Conservation (phyloP, 1,140 invertebrate species). For the Gonatopus flavifemur region DNA sequence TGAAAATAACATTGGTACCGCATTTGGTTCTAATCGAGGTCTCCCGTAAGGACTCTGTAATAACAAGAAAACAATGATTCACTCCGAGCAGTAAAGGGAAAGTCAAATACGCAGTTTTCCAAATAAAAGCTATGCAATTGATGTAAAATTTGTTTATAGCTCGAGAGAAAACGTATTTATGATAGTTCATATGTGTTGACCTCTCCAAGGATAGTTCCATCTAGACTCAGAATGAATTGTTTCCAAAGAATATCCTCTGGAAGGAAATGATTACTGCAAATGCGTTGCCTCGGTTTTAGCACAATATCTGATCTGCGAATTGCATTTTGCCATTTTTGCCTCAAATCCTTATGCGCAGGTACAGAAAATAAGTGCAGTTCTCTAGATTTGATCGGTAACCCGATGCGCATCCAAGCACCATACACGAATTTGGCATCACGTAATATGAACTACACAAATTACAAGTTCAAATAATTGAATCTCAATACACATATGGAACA, state of each 20-base stretch:
- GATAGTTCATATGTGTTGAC: too few species aligned
- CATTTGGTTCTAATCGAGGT: neutral
- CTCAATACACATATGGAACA: too few species aligned
- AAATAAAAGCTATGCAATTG: neutral
- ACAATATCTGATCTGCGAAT: neutral
- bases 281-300: neutral
- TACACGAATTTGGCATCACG: neutral
- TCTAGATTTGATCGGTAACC: conserved; percentile 1
- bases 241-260: neutral
- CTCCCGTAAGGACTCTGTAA: neutral
- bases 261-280: conserved; percentile 4
- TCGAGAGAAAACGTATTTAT: neutral
- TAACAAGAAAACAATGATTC: neutral
- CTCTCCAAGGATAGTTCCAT: neutral
- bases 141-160: neutral
- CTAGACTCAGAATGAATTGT: neutral
- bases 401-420: conserved; percentile 2
- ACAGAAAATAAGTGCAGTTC: conserved; percentile 4
- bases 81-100: neutral
- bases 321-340: neutral
- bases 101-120: neutral
- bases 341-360: neutral
- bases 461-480: too few species aligned
- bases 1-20: neutral
- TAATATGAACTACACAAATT: too few species aligned